These are phyloP conservation scores for Apodemus speciosus DNA, from an alignment of 2,113 vertebrate species.

Conservation along the genomic window DNA sequence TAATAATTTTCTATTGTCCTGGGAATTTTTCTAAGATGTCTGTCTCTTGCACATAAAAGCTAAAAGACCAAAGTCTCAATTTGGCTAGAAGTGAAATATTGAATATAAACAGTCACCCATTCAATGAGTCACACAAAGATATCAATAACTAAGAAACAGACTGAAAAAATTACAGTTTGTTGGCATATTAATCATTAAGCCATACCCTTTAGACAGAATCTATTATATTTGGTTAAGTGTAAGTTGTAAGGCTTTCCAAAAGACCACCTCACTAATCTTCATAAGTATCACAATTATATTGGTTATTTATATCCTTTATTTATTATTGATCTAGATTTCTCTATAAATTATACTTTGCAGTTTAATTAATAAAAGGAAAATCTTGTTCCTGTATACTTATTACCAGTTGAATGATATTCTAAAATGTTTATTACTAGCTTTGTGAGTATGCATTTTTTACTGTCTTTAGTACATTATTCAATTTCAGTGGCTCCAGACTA, in stretches of 20 bases:
- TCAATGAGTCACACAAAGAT: constrained; percentile 54
- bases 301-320: neutral
- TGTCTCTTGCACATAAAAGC: constrained; percentile 63
- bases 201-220: neutral
- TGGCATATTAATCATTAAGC: neutral
- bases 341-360: neutral
- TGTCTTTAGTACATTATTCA: constrained; percentile 24
- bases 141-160: constrained; percentile 21
- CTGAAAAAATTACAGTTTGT: neutral
- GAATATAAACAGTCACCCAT: constrained; percentile 40
- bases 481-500: neutral
- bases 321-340: constrained; percentile 41
- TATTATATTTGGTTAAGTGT: neutral
- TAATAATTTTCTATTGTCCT: constrained; percentile 70
- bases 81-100: constrained; percentile 9
- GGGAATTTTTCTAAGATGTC: constrained; percentile 59
- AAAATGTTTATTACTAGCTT: neutral
- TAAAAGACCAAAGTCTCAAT: constrained; percentile 61
- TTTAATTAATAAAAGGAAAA: constrained; percentile 11
- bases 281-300: neutral
- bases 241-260: neutral
- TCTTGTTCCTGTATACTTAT: neutral
- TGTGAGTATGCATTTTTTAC: constrained; percentile 22
- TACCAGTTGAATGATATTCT: constrained; percentile 12
- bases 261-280: constrained; percentile 18